These are phyloP conservation scores for Sebastes matsubarae DNA, from an alignment of 2,797 vertebrate genomes.

Conservation along the genomic window DNA sequence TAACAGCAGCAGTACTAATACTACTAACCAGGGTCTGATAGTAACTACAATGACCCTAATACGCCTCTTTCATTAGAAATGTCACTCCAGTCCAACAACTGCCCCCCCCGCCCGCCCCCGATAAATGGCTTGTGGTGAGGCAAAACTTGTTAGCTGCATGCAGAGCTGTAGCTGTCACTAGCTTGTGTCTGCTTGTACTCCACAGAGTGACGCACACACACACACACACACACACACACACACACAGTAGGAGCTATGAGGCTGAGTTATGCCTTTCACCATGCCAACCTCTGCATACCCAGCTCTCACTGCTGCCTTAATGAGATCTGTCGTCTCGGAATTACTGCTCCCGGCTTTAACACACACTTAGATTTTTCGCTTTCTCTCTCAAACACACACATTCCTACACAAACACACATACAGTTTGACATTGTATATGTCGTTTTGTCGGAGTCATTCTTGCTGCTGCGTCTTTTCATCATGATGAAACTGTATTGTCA, in stretches of 20 bases:
- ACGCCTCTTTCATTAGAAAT: background rate
- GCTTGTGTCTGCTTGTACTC: background rate
- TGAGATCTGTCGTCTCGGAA: constrained; percentile 51
- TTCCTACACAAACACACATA: background rate
- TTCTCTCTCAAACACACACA: background rate
- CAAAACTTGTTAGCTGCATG: constrained; percentile 13
- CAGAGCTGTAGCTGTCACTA: constrained; percentile 15
- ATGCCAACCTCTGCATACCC: constrained; percentile 38
- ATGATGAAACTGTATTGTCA: too few species aligned
- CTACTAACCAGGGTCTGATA: background rate
- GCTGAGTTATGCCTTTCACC: constrained; percentile 42
- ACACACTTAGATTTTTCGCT: background rate
- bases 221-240: background rate
- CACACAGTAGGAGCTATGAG: constrained; percentile 10
- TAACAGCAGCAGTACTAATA: background rate
- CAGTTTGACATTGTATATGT: background rate
- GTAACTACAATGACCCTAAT: too few species aligned
- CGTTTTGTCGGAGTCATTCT: background rate
- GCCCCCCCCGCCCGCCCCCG: background rate
- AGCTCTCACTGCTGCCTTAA: constrained; percentile 41
- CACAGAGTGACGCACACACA: background rate
- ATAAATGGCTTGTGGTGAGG: constrained; percentile 12
- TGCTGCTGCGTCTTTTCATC: background rate
- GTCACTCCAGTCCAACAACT: background rate
- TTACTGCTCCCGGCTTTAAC: constrained; percentile 25